Evolutionary conservation across 2,797 vertebrate genomes (phyloP), one percentile per base, ranked within the genome.

Genomic region (Australoheros facetus): DNA sequence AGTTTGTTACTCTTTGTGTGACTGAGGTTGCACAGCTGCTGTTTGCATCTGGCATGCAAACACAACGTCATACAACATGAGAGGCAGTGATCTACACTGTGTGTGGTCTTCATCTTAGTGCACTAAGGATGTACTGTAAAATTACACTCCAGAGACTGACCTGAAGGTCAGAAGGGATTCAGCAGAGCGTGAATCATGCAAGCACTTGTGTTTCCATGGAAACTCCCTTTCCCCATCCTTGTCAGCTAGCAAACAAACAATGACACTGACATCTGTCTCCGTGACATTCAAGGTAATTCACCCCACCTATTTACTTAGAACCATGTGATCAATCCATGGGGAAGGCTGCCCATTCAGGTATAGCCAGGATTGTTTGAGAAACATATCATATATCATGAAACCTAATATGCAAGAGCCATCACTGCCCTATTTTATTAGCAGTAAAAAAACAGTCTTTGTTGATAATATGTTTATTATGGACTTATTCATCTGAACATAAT

Each of bases 201-300:
- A 78, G 72, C 21, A 28, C 60, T 78, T 75, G 26, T 0, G 78
- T 91, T 89, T 84, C 88, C 85, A 91, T 92, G 78, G 89, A 85
- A 88, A 91, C 91, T 2, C 59, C 56, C 37, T 55, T 81, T 16
- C 37, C 39, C 70, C 42, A 23, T 74, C 66, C 45, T 82, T 42
- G 54, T 62, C 66, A 74, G 73, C 76, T 9, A 16, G 78, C 80
- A 53, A 5, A 39, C 59, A 71, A 58, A 72, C 64, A 55, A 62
- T 62, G 71, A 76, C 57, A 45, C 26, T 23, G 23, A 64, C 48
- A 59, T 80, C 62, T 81, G 78, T 59, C 34, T 73, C 51, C 75
- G 66, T 73, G 80, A 45, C 26, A 42, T 66, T 82, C 58, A 81
- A 86, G 79, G 71, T 55, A 78, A 60, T 78, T 14, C 30, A 56